Base-by-base conservation (phyloP, 2,888 invertebrate species). In the Dolomedes plantarius region DNA sequence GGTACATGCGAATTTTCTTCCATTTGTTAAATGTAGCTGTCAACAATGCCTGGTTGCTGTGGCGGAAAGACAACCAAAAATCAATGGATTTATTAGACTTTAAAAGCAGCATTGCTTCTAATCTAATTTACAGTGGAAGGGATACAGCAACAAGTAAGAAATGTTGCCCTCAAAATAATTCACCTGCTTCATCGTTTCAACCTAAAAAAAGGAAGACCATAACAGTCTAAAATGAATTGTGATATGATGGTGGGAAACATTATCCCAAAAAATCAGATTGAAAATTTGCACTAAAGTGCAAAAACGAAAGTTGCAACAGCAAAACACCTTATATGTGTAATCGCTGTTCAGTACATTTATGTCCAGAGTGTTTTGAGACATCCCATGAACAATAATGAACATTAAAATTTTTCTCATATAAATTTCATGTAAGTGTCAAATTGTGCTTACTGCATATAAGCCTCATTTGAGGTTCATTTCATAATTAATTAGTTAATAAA, bases 161-260 rank as follows among this genome's bases (percentile, higher is more conserved):
- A 16, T 41, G 16, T 13, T 13, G 41, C 9, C 13, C n/a, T n/a
- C n/a, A n/a, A n/a, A n/a, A n/a, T n/a, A n/a, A n/a, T n/a, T n/a
- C n/a, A n/a, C n/a, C n/a, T n/a, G n/a, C n/a, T n/a, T 41, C 13
- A 41, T 16, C 41, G 41, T 41, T 41, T 41, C 13, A 9, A 41
- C 41, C 41, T 41, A 41, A 41, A 41, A 41, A 41, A 41, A 41
- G 41, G 41, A 41, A 41, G 41, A 41, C 41, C 41, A 41, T n/a
- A n/a, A 9, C 41, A 41, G 41, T 41, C 13, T 41, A 13, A 41
- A 41, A 41, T 41, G 41, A 41, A 41, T 41, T 41, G 16, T 41
- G 41, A 41, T 41, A 41, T 13, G 41, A 41, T 9, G 41, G 16
- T 41, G 41, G 41, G 41, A 41, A 41, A 41, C 41, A 41, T 41